A percentile compares a stretch with the other conserved stretches of the same genome.
phyloP scores from a whole-genome alignment of 2,797 vertebrate species.

The Tragopan temminckii region DNA sequence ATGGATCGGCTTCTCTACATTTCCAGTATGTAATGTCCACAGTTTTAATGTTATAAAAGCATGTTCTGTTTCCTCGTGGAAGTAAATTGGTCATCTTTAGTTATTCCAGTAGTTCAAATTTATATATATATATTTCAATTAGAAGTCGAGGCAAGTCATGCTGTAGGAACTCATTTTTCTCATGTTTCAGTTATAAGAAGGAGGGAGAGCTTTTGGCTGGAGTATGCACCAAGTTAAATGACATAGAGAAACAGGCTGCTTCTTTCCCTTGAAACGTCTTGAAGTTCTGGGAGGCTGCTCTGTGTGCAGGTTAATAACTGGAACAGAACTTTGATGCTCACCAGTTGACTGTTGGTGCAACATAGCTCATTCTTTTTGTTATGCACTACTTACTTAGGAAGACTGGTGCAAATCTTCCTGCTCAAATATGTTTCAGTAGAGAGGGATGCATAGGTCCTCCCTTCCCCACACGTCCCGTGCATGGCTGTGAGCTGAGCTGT shows the following conservation, averaged over 20 bases:
- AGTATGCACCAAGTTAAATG: not conserved
- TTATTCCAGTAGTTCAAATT: not conserved
- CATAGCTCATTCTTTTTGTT: not conserved
- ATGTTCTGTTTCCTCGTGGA: not conserved
- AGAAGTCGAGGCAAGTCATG: not conserved
- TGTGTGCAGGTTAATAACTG: not conserved
- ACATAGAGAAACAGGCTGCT: not conserved
- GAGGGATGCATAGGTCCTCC: fast-evolving
- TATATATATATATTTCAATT: not conserved
- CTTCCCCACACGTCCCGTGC: not conserved
- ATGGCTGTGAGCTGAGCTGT: not conserved
- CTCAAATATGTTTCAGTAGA: not conserved
- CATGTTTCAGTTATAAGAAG: not conserved
- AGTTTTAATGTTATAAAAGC: not conserved
- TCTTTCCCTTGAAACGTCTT: not conserved
- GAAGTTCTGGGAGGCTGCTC: not conserved
- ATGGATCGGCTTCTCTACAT: not conserved
- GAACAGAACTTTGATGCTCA: not conserved
- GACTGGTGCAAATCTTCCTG: not conserved
- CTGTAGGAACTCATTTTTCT: not conserved
- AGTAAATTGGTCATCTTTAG: not conserved
- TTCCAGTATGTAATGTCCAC: not conserved
- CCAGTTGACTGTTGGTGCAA: not conserved
- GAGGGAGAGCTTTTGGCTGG: not conserved
- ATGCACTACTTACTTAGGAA: not conserved